Evolutionary conservation across 2,888 invertebrate genomes (phyloP).

Genomic region (Agriopis marginaria): DNA sequence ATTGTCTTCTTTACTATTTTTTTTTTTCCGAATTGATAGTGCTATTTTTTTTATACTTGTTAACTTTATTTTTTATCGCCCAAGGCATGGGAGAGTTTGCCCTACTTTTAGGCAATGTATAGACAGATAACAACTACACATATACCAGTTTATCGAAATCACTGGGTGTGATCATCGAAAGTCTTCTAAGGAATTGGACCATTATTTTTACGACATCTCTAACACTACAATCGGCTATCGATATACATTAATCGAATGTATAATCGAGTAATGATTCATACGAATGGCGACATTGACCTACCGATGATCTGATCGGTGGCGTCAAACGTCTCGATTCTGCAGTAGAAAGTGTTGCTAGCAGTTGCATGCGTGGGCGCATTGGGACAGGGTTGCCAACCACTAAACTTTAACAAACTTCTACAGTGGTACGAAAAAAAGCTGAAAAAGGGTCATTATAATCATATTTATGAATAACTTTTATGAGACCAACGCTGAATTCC

Average conservation of each 20-base stretch:
- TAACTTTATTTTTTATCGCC: not conserved
- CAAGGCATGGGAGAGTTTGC: too few species aligned
- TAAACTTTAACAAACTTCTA: not conserved
- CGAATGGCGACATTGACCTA: slow-evolving; percentile 45
- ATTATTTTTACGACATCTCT: slow-evolving; percentile 33
- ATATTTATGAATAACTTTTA: too few species aligned
- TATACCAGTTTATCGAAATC: slow-evolving; percentile 21
- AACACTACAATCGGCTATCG: slow-evolving; percentile 5
- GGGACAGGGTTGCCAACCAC: slow-evolving; percentile 16
- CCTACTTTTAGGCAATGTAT: not conserved
- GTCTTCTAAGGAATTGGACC: slow-evolving; percentile 9
- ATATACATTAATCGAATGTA: slow-evolving; percentile 11
- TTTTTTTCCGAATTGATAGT: too few species aligned
- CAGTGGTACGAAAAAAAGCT: too few species aligned
- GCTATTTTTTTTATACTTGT: too few species aligned
- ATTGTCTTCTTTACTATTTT: too few species aligned
- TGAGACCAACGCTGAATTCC: too few species aligned
- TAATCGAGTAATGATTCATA: slow-evolving; percentile 38
- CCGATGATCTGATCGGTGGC: slow-evolving; percentile 27
- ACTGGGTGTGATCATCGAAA: slow-evolving; percentile 22
- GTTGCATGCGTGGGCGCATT: slow-evolving; percentile 49
- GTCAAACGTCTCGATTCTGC: slow-evolving; percentile 37
- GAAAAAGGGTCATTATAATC: too few species aligned
- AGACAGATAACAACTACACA: not conserved
- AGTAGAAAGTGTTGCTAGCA: slow-evolving; percentile 43